Evolutionary conservation across 2,797 vertebrate species (phyloP), one percentile per base, ranked within the genome.

Genomic region (Malurus leucopterus): DNA sequence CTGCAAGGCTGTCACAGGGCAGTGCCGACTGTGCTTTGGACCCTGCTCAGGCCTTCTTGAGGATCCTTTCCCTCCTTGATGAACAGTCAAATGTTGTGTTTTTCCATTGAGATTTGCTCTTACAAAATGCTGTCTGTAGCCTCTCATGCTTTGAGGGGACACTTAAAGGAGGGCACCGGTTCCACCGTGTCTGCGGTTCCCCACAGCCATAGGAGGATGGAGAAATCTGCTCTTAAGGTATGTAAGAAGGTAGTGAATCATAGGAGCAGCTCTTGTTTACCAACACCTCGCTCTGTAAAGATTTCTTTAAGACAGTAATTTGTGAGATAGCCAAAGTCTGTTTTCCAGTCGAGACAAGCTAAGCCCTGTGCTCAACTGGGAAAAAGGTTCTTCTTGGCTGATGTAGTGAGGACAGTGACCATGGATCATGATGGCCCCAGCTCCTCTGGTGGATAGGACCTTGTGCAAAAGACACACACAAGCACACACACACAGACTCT

Each of bases 171-270:
- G 34, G 30, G 36, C 80, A 72, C 41, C 3, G 85, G 75, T 93
- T 94, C 93, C 92, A 80, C 65, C 0, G 1, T 67, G 92, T 92
- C 92, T 93, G 89, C n/a, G 71, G 91, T 43, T 93, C 74, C 72
- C 91, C 84, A 44, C 87, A 86, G 61, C 61, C 40, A 29, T 15
- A 65, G 73, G 75, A 90, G 79, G 82, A 83, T 90, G 85, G 83
- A 73, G 91, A 93, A 93, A 81, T 94, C 75, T 89, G 29, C 27
- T 86, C 84, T 65, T 32, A 47, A 89, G 74, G 72, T 89, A 36
- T 12, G 36, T 88, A 95, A 93, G 81, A 93, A 92, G 57, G 64
- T 58, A 83, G 62, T 95, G 94, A 95, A 94, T 95, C 94, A 95
- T 68, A 90, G 46, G 14, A 90, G 82, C 44, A 62, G 69, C 19